Conservation (phyloP, 2,113 vertebrate genomes). For the Eudorcas thomsonii region DNA sequence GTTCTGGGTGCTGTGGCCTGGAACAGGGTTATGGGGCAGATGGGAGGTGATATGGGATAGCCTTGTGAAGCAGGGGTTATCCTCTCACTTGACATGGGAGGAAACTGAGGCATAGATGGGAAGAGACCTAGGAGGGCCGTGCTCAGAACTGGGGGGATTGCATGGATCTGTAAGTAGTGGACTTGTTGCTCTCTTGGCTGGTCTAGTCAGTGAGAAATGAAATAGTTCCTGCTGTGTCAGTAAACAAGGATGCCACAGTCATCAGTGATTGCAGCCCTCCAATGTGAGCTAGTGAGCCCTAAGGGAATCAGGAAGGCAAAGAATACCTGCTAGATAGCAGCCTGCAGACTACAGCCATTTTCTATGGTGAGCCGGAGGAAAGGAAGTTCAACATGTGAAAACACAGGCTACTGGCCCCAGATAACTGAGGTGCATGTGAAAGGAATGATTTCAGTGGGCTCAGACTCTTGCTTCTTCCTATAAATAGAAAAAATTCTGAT, state of each 20-base stretch:
- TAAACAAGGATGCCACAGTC: background rate
- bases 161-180: rapidly evolving
- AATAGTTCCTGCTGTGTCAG: background rate
- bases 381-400: background rate
- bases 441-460: background rate
- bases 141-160: background rate
- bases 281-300: background rate
- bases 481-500: background rate
- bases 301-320: background rate
- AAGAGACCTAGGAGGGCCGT: background rate
- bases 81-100: background rate
- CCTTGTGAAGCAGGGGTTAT: background rate
- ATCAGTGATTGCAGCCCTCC: background rate
- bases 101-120: background rate
- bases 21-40: background rate
- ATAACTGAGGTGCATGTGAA: background rate
- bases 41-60: background rate
- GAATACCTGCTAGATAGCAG: background rate
- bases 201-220: background rate
- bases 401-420: background rate
- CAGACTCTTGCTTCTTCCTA: background rate
- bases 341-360: background rate
- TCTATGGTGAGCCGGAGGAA: background rate
- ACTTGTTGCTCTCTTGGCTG: background rate
- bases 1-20: background rate